These are phyloP conservation scores for Oceanodroma leucorhoa DNA, from an alignment of 2,797 vertebrate species.

Conservation along the genomic window DNA sequence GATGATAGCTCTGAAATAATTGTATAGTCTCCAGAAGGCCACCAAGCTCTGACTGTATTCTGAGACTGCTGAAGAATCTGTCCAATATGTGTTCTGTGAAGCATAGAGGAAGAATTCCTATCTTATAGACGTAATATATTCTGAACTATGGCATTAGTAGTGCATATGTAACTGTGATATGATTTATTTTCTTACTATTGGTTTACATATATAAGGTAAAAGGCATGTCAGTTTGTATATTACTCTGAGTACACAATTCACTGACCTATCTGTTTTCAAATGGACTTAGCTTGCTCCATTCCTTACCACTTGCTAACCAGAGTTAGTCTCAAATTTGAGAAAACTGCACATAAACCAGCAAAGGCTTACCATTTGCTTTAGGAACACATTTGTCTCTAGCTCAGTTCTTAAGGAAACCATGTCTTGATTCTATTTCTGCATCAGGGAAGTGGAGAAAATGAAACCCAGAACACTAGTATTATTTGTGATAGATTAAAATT, in stretches of 20 bases:
- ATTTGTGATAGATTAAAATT: not conserved
- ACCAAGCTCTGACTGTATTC: not conserved
- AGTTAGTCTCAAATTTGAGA: not conserved
- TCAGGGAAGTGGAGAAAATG: not conserved
- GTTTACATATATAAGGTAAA: not conserved
- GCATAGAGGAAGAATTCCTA: not conserved
- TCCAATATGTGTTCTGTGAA: not conserved
- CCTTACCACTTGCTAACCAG: not conserved
- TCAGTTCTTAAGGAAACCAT: not conserved
- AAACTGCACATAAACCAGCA: not conserved
- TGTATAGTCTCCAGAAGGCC: not conserved
- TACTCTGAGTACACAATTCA: not conserved
- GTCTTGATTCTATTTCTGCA: not conserved
- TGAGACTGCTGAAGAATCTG: not conserved
- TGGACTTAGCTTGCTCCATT: not conserved
- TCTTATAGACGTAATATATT: not conserved
- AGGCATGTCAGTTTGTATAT: not conserved
- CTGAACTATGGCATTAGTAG: not conserved
- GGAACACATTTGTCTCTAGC: not conserved
- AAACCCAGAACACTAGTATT: not conserved
- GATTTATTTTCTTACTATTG: not conserved
- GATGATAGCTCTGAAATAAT: not conserved
- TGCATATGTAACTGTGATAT: not conserved
- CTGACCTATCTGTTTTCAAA: not conserved
- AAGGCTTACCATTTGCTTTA: not conserved